Conservation (phyloP, 2,797 vertebrate genomes). For the Menidia menidia region DNA sequence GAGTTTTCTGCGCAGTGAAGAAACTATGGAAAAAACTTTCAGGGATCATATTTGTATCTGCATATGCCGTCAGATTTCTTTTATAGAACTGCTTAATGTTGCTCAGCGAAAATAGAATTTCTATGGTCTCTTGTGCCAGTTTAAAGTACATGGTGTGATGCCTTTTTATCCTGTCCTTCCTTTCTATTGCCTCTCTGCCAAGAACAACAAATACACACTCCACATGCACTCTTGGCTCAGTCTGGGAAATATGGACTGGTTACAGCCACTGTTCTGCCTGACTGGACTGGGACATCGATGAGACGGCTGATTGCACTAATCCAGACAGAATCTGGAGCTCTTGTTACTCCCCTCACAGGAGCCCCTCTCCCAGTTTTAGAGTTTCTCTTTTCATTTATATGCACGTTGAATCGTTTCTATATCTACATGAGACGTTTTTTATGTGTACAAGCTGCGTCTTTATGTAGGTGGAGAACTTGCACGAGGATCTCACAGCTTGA, state of each 20-base stretch:
- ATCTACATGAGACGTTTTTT: conserved; percentile 5
- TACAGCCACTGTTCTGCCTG: conserved; percentile 68
- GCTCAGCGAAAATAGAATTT: background rate
- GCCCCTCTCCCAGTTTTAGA: background rate
- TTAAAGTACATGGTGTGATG: conserved; percentile 31
- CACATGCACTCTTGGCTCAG: conserved; percentile 58
- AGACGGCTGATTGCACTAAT: conserved; percentile 60
- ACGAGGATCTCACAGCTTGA: conserved; percentile 21
- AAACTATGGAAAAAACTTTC: background rate
- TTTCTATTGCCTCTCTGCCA: conserved; percentile 40
- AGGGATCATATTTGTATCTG: background rate
- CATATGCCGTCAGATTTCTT: background rate
- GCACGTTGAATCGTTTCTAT: conserved; percentile 3
- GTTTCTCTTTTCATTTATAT: conserved; percentile 14
- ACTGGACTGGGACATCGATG: conserved; percentile 64
- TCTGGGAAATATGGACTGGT: conserved; percentile 54
- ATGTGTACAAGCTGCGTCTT: conserved; percentile 16
- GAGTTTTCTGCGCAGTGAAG: no score
- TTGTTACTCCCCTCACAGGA: conserved; percentile 48
- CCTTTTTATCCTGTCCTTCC: conserved; percentile 32
- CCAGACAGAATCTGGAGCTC: conserved; percentile 37
- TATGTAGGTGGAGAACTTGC: conserved; percentile 51
- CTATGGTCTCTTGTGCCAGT: background rate
- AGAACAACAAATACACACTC: conserved; percentile 52
- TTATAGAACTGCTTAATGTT: background rate